Percentiles rank a stretch among this genome's conserved stretches.
phyloP scores from a whole-genome alignment of 1,140 invertebrate genomes.

The Hyphantria cunea region DNA sequence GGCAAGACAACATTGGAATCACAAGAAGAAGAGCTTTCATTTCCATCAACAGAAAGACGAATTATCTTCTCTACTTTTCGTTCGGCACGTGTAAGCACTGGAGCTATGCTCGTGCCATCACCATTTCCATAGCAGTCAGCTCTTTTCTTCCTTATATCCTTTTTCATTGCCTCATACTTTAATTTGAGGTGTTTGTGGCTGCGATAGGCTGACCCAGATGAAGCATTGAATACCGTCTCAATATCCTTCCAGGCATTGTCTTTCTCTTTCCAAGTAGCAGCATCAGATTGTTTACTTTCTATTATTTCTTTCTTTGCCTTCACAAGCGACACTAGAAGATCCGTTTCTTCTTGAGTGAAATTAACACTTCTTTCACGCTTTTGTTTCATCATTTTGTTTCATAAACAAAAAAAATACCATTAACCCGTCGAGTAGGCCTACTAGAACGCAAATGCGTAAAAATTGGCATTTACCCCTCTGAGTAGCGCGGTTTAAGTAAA shows the following conservation, averaged over 20 bases:
- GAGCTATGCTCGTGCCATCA: too few species aligned
- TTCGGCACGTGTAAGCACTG: neutral
- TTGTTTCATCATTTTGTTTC: too few species aligned
- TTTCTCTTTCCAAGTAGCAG: constrained; percentile 31
- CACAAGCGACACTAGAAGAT: constrained; percentile 19
- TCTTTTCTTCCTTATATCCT: constrained; percentile 24
- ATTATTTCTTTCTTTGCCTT: constrained; percentile 26
- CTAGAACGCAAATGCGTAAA: too few species aligned
- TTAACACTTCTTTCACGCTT: constrained; percentile 19
- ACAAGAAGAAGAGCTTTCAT: neutral
- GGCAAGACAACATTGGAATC: neutral
- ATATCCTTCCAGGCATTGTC: constrained; percentile 32
- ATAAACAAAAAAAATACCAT: too few species aligned
- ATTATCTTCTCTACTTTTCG: neutral
- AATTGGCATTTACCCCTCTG: too few species aligned
- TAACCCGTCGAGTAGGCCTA: too few species aligned
- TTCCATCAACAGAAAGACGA: neutral
- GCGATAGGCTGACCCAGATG: constrained; percentile 4
- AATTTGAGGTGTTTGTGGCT: constrained; percentile 18
- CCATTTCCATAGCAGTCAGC: too few species aligned
- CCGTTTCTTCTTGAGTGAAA: constrained; percentile 28
- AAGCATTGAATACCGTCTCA: constrained; percentile 19
- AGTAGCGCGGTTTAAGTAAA: too few species aligned
- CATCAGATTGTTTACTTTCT: constrained; percentile 37
- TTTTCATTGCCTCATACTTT: constrained; percentile 27